These are phyloP conservation scores for Hypselothyrea guttata DNA, from an alignment of 2,888 invertebrate genomes.

Conservation along the genomic window DNA sequence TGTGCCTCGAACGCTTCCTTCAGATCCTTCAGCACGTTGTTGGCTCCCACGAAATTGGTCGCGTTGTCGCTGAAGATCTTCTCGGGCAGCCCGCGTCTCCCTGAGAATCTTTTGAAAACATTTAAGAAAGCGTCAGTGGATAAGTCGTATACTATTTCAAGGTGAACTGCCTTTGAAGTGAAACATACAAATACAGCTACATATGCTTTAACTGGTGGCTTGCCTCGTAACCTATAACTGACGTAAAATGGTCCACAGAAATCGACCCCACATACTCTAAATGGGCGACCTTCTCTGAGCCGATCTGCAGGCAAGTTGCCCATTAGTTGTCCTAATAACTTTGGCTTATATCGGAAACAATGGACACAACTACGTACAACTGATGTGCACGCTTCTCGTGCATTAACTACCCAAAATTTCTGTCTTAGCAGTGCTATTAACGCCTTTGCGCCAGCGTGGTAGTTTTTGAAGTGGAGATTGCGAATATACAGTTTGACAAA, in stretches of 20 bases:
- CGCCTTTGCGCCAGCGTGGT: neutral
- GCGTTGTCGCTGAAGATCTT: neutral
- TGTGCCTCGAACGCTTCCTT: conserved; percentile 1
- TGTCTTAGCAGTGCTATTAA: neutral
- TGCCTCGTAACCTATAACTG: conserved; percentile 12
- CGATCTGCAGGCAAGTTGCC: conserved; percentile 2
- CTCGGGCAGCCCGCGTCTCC: neutral
- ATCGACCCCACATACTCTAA: neutral
- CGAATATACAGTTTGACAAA: neutral
- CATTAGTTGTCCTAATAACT: neutral
- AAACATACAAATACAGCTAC: conserved; percentile 29
- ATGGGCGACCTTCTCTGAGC: conserved; percentile 1
- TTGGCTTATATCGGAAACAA: neutral
- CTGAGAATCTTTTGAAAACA: neutral
- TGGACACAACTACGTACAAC: no score
- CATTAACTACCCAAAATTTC: neutral
- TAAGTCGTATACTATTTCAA: neutral
- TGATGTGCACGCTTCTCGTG: neutral
- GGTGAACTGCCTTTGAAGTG: conserved; percentile 3
- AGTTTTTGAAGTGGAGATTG: neutral
- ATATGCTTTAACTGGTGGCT: conserved; percentile 22
- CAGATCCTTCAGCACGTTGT: neutral
- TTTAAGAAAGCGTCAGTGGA: neutral
- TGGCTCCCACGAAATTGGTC: conserved; percentile 1
- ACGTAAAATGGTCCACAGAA: conserved; percentile 8